Percentiles rank a stretch among this genome's conserved stretches.
These are phyloP conservation scores for Drosophila subpulchrella DNA, from an alignment of 1,140 invertebrate genomes.

Conservation along the genomic window DNA sequence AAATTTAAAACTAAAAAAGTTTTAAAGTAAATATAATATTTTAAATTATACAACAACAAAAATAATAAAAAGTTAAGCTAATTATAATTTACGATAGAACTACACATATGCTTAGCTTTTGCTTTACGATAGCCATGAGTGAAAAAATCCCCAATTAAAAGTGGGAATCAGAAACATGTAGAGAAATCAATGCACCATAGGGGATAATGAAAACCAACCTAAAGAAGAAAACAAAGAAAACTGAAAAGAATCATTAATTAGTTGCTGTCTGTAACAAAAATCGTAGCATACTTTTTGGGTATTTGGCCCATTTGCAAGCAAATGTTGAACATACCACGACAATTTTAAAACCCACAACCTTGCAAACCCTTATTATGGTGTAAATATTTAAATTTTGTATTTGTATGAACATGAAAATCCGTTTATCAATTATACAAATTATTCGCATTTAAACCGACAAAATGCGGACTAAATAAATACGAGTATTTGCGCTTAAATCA, in stretches of 20 bases:
- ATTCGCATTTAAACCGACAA: conserved; percentile 17
- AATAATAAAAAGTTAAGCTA: no score
- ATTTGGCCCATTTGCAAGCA: background rate
- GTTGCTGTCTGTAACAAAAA: background rate
- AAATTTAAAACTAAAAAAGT: no score
- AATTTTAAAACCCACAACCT: background rate
- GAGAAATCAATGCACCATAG: background rate
- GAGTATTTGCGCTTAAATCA: conserved; percentile 19
- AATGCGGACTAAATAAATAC: conserved; percentile 35
- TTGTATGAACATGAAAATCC: background rate
- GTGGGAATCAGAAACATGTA: conserved; percentile 1
- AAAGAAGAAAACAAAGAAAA: background rate
- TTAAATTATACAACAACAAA: no score
- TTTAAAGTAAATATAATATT: no score
- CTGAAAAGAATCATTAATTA: no score
- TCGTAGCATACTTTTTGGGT: conserved; percentile 11
- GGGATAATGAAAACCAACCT: no score
- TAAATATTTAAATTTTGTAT: conserved; percentile 8
- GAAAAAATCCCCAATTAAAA: conserved; percentile 27
- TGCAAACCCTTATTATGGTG: background rate
- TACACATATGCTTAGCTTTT: no score
- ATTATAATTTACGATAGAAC: no score
- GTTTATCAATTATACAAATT: conserved; percentile 39
- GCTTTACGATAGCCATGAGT: background rate
- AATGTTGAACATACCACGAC: background rate